Evolutionary conservation across 2,888 invertebrate species (phyloP), one percentile per base, ranked within the genome.

Genomic region (Drosophila silvestris): DNA sequence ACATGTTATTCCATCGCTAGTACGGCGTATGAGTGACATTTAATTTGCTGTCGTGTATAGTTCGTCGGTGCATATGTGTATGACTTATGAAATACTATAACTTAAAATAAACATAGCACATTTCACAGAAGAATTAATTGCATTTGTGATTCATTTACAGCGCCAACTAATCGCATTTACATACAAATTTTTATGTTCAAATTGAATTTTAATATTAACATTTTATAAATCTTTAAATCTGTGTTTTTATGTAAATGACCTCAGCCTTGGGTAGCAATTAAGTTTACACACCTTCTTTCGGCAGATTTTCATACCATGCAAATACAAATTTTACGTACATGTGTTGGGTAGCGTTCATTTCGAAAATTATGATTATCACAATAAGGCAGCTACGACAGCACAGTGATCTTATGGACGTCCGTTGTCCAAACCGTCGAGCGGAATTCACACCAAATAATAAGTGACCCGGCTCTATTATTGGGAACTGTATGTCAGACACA

Each of bases 21-120:
- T 79, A 70, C 75, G 83, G 83, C 86, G 81, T 88, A 89, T 85
- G 89, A 90, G 89, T 83, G 86, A 90, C 90, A 90, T 90, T 85
- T 85, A 90, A 86, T 90, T 86, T 88, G 79, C 64, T 58, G 70
- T 66, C 79, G 61, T 76, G 75, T 66, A 73, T 32, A 54, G 67
- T 39, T 26, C n/a, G 22, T 41, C 26, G 35, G 28, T 50, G 51
- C 37, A 32, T 54, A 56, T 52, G 33, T 53, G 60, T 39, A 41
- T 19, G 39, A 14, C 47, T 35, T 33, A 64, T 72, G n/a, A 33
- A 73, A 39, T 16, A 14, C 12, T 14, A n/a, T 2, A 52, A 28
- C 39, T 47, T 57, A 61, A 70, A 52, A 28, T 41, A 50, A 41
- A 65, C 33, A 65, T 44, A 32, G 26, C 16, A 16, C 39, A 50